These are phyloP conservation scores for Maccullochella peelii DNA, from an alignment of 2,113 vertebrate species.

Conservation along the genomic window DNA sequence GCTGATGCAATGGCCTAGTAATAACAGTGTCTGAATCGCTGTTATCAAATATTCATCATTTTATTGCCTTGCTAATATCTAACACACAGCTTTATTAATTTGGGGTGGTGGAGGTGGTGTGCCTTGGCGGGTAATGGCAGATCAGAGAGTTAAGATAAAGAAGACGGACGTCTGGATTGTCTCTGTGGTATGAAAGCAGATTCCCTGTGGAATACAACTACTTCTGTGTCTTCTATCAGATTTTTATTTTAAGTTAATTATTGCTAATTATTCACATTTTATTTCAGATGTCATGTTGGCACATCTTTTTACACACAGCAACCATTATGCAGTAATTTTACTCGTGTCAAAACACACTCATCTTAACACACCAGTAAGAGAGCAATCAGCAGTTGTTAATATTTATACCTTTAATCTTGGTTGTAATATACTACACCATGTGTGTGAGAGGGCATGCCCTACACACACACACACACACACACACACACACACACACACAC, in stretches of 20 bases:
- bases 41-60: slow-evolving; percentile 84
- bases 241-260: slow-evolving; percentile 56
- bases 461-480: neutral
- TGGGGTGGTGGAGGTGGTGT: slow-evolving; percentile 61
- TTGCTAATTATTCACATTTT: slow-evolving; percentile 67
- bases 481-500: neutral
- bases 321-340: slow-evolving; percentile 45
- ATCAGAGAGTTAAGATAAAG: slow-evolving; percentile 71
- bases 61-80: slow-evolving; percentile 84
- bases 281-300: slow-evolving; percentile 42
- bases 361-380: slow-evolving; percentile 50
- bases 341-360: slow-evolving; percentile 60
- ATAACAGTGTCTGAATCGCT: slow-evolving; percentile 75
- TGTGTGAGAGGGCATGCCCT: slow-evolving; percentile 45
- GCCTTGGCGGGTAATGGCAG: slow-evolving; percentile 66
- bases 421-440: slow-evolving; percentile 56
- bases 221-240: slow-evolving; percentile 33
- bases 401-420: slow-evolving; percentile 73
- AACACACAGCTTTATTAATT: slow-evolving; percentile 81
- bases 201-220: slow-evolving; percentile 43
- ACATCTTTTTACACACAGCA: slow-evolving; percentile 39
- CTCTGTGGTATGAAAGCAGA: slow-evolving; percentile 30
- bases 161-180: slow-evolving; percentile 50
- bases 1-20: slow-evolving; percentile 80
- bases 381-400: slow-evolving; percentile 68